Evolutionary conservation across 2,113 vertebrate genomes (phyloP).

Genomic region (Tylochromis polylepis): DNA sequence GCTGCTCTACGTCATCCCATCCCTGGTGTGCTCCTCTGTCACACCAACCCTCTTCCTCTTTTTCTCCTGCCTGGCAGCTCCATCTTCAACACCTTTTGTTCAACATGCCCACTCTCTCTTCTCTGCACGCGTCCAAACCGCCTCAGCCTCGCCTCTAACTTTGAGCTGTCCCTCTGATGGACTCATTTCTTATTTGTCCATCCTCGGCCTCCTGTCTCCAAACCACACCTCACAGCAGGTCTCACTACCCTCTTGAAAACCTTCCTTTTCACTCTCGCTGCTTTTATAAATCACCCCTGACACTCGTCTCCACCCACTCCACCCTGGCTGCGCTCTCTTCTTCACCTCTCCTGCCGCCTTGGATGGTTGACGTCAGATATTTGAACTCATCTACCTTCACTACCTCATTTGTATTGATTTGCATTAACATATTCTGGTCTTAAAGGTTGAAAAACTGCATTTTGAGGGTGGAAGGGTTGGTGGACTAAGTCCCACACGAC

Average conservation of each 20-base stretch:
- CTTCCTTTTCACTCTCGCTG: background rate
- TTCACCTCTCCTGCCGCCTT: background rate
- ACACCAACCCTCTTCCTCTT: background rate
- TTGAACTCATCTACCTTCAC: background rate
- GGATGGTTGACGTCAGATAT: background rate
- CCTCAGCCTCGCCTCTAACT: background rate
- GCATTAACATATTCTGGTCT: background rate
- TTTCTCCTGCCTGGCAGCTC: background rate
- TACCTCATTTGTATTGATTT: background rate
- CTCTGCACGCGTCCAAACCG: background rate
- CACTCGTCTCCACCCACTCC: background rate
- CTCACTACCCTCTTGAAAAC: background rate
- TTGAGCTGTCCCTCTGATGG: background rate
- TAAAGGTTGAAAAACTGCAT: background rate
- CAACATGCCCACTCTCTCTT: background rate
- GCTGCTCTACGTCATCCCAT: background rate
- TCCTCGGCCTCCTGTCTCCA: background rate
- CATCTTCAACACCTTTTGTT: background rate
- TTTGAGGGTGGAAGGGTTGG: background rate
- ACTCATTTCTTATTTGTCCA: background rate
- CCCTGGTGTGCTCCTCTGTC: fast-evolving
- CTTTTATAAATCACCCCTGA: background rate
- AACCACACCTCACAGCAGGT: background rate
- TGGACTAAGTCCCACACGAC: background rate
- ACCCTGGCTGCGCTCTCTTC: background rate